Evolutionary conservation across 1,140 invertebrate species (phyloP), one percentile per base, ranked within the genome.

Genomic region (Drusus annulatus): DNA sequence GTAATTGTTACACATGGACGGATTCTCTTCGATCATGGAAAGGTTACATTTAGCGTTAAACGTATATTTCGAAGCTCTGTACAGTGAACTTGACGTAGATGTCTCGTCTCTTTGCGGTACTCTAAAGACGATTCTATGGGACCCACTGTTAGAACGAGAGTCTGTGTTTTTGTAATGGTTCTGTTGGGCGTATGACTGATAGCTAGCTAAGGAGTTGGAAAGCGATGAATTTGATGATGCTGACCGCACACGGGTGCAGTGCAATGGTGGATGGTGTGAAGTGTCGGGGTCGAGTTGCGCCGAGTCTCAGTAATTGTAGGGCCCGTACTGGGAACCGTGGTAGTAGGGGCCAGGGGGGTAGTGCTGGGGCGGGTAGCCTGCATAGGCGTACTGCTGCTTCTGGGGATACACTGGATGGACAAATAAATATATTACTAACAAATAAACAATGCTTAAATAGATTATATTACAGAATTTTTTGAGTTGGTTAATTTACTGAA

Each of bases 271-370:
- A 19, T 69, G 31, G 80, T 86, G 86, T 85, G 88, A 87, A 80
- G 87, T 85, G 84, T 86, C 86, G 87, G 85, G 65, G 58, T 81
- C 45, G 56, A 82, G 83, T 80, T 80, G 80, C 79, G 80, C 80
- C 86, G 84, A 62, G 85, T 86, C 85, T 93, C 92, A 96, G 87
- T 96, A 96, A 88, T 96, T 96, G 90, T 97, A 97, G 13, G 95
- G 96, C n/a, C 95, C 96, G 86, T 98, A 97, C 86, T 97, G 96
- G 19, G 96, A 96, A 84, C 96, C 95, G 87, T 97, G 95, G 85
- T 97, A 96, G 86, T 96, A 96, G 21, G 95, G 95, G 45, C 95
- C 95, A 56, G 95, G 93, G 87, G 96, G 96, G 56, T 94, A 94
- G 79, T 95, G 94, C 8, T 94, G 93, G 54, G 95, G 94, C 52